phyloP scores from a whole-genome alignment of 2,797 vertebrate species.

The Triplophysa bombifrons region DNA sequence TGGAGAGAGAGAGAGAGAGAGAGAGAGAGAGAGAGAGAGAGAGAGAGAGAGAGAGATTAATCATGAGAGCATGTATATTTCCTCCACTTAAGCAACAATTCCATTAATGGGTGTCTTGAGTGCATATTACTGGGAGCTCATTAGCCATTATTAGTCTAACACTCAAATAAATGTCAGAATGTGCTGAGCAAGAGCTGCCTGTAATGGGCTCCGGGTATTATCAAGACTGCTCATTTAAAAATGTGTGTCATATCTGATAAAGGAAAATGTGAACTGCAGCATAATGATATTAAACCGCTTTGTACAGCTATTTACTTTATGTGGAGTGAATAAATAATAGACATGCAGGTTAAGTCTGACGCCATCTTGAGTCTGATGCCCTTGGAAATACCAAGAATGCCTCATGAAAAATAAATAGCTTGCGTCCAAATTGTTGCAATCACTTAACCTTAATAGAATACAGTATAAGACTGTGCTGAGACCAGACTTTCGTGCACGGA shows the following conservation, averaged over 20 bases:
- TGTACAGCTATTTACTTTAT: slow-evolving; percentile 7
- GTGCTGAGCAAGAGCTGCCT: slow-evolving; percentile 72
- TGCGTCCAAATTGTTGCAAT: slow-evolving; percentile 36
- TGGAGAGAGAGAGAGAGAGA: not conserved
- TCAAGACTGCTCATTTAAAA: slow-evolving; percentile 73
- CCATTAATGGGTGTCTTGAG: slow-evolving; percentile 76
- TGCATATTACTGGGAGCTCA: slow-evolving; percentile 79
- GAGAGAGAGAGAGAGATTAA: slow-evolving; percentile 29
- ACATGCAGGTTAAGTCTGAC: slow-evolving; percentile 16
- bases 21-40: no score
- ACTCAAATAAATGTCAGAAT: slow-evolving; percentile 79
- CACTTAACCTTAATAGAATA: slow-evolving; percentile 57
- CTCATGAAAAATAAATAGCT: slow-evolving; percentile 47
- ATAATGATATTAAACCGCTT: slow-evolving; percentile 24
- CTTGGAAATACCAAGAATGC: slow-evolving; percentile 31
- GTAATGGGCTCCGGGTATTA: slow-evolving; percentile 76
- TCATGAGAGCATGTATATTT: slow-evolving; percentile 53
- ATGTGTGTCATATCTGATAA: slow-evolving; percentile 44
- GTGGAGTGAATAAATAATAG: slow-evolving; percentile 19
- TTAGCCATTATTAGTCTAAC: slow-evolving; percentile 82
- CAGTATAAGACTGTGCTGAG: slow-evolving; percentile 31
- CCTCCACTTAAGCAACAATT: slow-evolving; percentile 70
- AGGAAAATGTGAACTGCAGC: slow-evolving; percentile 30
- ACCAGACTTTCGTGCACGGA: slow-evolving; percentile 11
- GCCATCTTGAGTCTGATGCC: slow-evolving; percentile 4